Percentiles rank a stretch among this genome's conserved stretches.
These are phyloP conservation scores for Eudorcas thomsonii DNA, from an alignment of 2,113 vertebrate genomes.

Conservation along the genomic window DNA sequence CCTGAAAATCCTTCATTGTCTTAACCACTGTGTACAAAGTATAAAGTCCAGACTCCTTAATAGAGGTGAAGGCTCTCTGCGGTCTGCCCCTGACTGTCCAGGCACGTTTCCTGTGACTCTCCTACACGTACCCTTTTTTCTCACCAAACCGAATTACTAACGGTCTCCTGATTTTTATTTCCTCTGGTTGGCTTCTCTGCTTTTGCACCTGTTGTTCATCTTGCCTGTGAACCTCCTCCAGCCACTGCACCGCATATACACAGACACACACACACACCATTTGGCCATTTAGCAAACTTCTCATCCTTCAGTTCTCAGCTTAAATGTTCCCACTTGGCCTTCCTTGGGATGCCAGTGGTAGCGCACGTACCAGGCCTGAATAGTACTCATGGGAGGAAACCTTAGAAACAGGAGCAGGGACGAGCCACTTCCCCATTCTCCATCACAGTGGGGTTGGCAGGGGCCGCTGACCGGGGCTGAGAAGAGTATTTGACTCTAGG, in stretches of 20 bases:
- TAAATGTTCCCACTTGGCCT: neutral
- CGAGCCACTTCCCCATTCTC: neutral
- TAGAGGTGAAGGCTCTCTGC: neutral
- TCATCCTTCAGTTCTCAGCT: neutral
- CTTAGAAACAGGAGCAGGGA: neutral
- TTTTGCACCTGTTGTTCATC: neutral
- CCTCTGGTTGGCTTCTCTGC: neutral
- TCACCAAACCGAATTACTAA: neutral
- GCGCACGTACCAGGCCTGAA: neutral
- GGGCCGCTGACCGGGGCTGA: neutral
- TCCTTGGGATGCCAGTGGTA: neutral
- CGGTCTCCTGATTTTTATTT: neutral
- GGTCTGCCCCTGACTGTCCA: neutral
- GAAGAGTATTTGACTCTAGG: neutral
- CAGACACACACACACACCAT: neutral
- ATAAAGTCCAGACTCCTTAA: neutral
- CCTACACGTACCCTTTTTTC: neutral
- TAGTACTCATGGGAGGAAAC: too few species aligned
- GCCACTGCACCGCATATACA: neutral
- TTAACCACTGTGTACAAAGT: neutral
- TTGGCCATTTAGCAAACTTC: neutral
- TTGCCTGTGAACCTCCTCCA: neutral
- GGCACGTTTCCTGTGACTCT: neutral
- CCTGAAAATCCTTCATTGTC: neutral
- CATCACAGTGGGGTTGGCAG: rapidly evolving